Conservation (phyloP, 2,113 vertebrate species). For the Gallinago undulata region DNA sequence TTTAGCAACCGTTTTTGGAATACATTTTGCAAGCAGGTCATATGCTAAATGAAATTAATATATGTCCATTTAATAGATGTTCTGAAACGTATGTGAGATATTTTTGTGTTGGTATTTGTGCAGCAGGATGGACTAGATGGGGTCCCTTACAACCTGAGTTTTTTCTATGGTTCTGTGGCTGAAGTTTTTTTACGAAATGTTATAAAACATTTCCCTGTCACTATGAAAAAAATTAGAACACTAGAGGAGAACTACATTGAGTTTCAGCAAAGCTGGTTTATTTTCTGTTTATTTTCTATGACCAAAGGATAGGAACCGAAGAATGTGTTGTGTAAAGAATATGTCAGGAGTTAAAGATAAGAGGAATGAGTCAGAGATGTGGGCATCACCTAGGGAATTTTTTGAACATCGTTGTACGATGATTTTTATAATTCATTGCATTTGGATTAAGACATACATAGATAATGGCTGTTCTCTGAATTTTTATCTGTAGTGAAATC, state of each 20-base stretch:
- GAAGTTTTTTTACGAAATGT: neutral
- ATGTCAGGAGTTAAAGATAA: neutral
- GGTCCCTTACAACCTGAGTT: neutral
- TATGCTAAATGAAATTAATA: neutral
- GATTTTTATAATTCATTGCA: neutral
- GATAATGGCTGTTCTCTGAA: neutral
- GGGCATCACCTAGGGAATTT: neutral
- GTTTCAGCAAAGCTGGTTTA: neutral
- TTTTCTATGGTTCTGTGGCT: neutral
- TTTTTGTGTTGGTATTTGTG: neutral
- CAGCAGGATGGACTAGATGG: neutral
- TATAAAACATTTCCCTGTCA: neutral
- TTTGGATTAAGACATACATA: neutral
- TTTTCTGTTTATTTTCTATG: neutral
- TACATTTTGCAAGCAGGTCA: neutral
- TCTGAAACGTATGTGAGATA: neutral
- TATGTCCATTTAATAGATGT: neutral
- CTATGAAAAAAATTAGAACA: neutral
- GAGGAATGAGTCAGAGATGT: neutral
- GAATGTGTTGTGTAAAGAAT: neutral
- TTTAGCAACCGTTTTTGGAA: neutral
- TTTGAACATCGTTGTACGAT: neutral
- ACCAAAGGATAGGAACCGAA: neutral
- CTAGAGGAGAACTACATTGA: neutral
- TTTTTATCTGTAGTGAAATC: neutral